Conservation (phyloP, 2,113 vertebrate species). For the Podiceps cristatus region DNA sequence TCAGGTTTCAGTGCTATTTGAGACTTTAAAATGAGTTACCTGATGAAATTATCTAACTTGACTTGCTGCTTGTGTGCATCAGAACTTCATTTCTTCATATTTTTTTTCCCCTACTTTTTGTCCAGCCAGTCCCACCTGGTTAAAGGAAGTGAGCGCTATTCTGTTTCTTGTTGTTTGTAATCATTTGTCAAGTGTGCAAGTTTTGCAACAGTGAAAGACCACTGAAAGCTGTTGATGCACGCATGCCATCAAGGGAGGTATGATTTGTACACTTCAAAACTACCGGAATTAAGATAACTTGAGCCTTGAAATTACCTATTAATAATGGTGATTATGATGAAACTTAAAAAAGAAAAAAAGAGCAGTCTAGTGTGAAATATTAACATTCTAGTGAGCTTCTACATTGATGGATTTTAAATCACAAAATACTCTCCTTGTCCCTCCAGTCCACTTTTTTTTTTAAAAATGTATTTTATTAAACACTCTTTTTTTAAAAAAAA, state of each 20-base stretch:
- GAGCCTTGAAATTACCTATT: neutral
- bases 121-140: neutral
- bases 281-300: neutral
- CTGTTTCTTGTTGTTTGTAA: neutral
- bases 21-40: neutral
- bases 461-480: neutral
- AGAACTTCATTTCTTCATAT: neutral
- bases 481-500: neutral
- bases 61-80: neutral
- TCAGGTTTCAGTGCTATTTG: neutral
- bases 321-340: neutral
- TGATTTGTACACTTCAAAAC: neutral
- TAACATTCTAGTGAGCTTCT: neutral
- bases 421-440: neutral
- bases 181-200: neutral
- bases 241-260: too few relatives aligned
- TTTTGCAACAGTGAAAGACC: neutral
- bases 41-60: neutral
- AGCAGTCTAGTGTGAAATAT: neutral
- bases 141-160: neutral
- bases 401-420: neutral
- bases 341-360: neutral
- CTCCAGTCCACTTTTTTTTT: neutral
- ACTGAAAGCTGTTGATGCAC: neutral
- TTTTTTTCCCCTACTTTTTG: accelerated